Base-by-base conservation (phyloP, 1,140 invertebrate genomes). In the Macrobrachium nipponense region DNA sequence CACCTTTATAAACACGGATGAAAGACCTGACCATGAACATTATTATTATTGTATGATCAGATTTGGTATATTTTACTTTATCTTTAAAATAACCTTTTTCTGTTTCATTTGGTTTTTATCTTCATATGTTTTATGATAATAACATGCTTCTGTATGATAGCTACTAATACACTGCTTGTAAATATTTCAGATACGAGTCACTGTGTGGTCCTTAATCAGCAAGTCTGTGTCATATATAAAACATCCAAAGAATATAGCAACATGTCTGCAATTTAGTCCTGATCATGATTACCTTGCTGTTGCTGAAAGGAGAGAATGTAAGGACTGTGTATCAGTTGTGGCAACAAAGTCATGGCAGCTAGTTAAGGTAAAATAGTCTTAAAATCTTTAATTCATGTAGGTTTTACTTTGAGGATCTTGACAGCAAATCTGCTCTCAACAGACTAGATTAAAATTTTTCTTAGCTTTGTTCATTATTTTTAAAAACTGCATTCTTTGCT, bases 181-280 rank as follows among this genome's bases (percentile, higher is more conserved):
- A 20, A 44, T 43, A 36, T 89, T 87, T 58, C 90, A 92, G 91
- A 86, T 92, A 73, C 89, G 92, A 58, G 91, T 92, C 12, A 92
- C 92, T 18, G 90, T 93, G 7, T 93, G 92, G 92, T 93, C 92
- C 5, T 88, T 93, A 11, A 89, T 91, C 12, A 91, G 90, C 78
- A 92, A 92, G 89, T 90, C 90, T 66, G 91, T 92, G 6, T 92
- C 91, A 0, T 92, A 92, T 87, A 92, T 93, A 51, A 90, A 91
- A 80, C 91, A 92, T 84, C 91, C 92, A 17, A 93, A 93, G 90
- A 90, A 91, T 59, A 66, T 82, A 36, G 62, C 88, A 83, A 60
- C 70, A 89, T 90, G 90, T 27, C 70, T 92, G 23, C 90, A 90
- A 66, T 92, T 92, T 88, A 91, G 90, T 44, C 81, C 76, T 66